Conservation (phyloP, 2,888 invertebrate species). For the Oscheius sp. region DNA sequence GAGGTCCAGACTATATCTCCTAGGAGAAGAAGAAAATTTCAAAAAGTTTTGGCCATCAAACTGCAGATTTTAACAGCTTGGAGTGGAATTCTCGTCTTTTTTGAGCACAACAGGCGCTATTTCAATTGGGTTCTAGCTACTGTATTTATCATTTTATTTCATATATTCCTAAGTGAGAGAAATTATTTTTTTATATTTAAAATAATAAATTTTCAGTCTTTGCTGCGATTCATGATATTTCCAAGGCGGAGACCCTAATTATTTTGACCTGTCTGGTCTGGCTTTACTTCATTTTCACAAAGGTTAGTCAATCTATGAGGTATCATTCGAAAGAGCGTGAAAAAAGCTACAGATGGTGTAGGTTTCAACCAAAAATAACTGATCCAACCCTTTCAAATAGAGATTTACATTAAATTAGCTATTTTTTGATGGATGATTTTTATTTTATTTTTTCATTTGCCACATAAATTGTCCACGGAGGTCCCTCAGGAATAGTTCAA, state of each 20-base stretch:
- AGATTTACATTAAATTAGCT: background rate
- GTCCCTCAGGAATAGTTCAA: background rate
- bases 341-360: background rate
- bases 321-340: background rate
- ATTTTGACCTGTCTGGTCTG: constrained; percentile 38
- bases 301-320: constrained; percentile 3
- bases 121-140: background rate
- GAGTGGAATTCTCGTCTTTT: background rate
- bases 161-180: constrained; percentile 22
- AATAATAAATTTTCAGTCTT: constrained; percentile 35
- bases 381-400: background rate
- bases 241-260: constrained; percentile 42
- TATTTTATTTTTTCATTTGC: background rate
- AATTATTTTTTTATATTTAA: background rate
- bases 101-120: background rate
- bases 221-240: constrained; percentile 42
- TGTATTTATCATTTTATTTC: constrained; percentile 18
- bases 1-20: background rate
- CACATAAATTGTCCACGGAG: background rate
- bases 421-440: no score
- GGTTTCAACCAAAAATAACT: background rate
- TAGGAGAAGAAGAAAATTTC: background rate
- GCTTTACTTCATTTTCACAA: constrained; percentile 26
- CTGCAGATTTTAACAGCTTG: background rate
- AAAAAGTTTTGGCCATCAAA: background rate